Base-by-base conservation (phyloP, 2,113 vertebrate genomes). In the Urocolius indicus region DNA sequence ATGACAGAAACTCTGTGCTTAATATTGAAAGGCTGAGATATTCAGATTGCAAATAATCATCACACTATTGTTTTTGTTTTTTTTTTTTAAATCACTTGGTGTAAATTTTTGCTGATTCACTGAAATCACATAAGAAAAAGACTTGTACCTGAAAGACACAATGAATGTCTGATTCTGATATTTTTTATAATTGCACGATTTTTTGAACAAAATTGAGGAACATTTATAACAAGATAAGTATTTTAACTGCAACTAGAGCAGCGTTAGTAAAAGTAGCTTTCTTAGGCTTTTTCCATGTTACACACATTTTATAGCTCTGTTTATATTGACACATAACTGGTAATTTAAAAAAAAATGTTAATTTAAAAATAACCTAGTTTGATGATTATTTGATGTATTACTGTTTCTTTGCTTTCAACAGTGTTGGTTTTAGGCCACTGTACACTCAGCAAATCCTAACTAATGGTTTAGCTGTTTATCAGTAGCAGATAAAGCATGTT, bases 401-500 rank as follows among this genome's bases (percentile, higher is more conserved):
- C 57, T 78, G 22, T 24, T 79, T 29, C 15, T 65, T 89, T 82
- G 46, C 43, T 95, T 89, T 89, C 59, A 71, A 68, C 22, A 10
- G 21, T 41, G 51, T 36, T 92, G 41, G 10, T 54, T 91, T 82
- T 58, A 82, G 77, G 48, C 54, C 9, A 11, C 20, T 1, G 10
- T 75, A 16, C 22, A 52, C 49, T 79, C 10, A 1, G 43, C 55
- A 75, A 91, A 84, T 38, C 62, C 79, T 72, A 77, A 74, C 65
- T 80, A 69, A 87, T 27, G 17, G 75, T 92, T 93, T 57, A 36
- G 76, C 80, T 95, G n/a, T 86, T 78, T 74, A 84, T 72, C 93
- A 92, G 62, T 1, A 49, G n/a, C n/a, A 93, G 86, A 92, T 89
- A 93, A 92, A 91, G 88, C 65, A 87, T 89, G 85, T 91, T 87